Conservation (phyloP, 1,140 invertebrate species). For the Hyphantria cunea region DNA sequence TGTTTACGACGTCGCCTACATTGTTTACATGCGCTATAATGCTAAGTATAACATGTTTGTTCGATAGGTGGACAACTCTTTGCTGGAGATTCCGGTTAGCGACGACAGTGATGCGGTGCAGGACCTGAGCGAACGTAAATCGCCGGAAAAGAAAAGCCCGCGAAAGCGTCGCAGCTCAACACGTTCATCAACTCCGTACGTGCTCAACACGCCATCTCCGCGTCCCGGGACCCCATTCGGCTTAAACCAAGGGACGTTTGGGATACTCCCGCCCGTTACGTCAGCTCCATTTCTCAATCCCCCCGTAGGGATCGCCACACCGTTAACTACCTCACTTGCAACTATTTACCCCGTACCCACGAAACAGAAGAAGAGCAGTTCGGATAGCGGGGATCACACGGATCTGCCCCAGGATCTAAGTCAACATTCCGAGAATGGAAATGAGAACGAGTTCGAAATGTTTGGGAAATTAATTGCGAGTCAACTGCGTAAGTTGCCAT, state of each 20-base stretch:
- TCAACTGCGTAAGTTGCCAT: constrained; percentile 70
- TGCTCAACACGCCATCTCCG: constrained; percentile 76
- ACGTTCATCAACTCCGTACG: constrained; percentile 72
- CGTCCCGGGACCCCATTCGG: constrained; percentile 71
- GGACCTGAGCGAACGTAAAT: constrained; percentile 71
- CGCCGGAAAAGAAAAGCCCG: constrained; percentile 75
- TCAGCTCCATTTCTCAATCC: constrained; percentile 67
- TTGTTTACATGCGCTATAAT: constrained; percentile 49
- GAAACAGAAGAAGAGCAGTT: constrained; percentile 69
- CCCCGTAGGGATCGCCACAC: constrained; percentile 71
- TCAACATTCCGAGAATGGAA: constrained; percentile 70
- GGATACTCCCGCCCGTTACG: constrained; percentile 63
- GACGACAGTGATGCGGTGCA: constrained; percentile 76
- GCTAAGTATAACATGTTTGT: constrained; percentile 44
- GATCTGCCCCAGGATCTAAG: constrained; percentile 71
- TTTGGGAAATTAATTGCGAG: constrained; percentile 76
- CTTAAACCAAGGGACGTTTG: constrained; percentile 63
- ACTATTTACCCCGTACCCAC: constrained; percentile 70
- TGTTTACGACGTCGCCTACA: constrained; percentile 43
- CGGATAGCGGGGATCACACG: constrained; percentile 55
- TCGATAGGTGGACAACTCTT: constrained; percentile 69
- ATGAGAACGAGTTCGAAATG: constrained; percentile 78
- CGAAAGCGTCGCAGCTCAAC: constrained; percentile 73
- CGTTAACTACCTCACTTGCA: constrained; percentile 66
- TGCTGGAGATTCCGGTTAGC: constrained; percentile 71